Evolutionary conservation across 2,888 invertebrate species (phyloP).

Genomic region (Oligia strigilis): DNA sequence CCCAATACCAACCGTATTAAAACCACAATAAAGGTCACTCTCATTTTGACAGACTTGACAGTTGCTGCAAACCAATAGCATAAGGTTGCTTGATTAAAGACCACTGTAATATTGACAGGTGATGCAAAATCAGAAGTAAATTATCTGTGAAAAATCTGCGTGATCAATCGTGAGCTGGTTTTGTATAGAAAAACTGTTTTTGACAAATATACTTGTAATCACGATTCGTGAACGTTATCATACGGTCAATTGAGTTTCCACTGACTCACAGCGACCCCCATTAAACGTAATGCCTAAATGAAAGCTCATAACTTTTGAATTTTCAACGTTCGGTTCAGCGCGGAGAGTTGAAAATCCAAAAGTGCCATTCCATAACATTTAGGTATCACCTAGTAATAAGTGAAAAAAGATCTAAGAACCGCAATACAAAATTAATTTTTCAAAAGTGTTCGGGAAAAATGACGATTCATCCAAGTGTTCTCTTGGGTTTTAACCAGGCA

Average conservation of each 20-base stretch:
- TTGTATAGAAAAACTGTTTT: too few relatives aligned
- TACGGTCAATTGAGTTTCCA: background rate
- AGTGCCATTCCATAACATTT: background rate
- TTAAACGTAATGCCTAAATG: background rate
- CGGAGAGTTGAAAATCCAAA: background rate
- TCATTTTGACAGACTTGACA: too few relatives aligned
- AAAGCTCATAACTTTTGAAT: background rate
- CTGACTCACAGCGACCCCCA: background rate
- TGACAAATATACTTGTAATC: background rate
- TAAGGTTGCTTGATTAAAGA: too few relatives aligned
- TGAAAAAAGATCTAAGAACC: background rate
- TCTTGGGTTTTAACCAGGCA: background rate
- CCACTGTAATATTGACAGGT: too few relatives aligned
- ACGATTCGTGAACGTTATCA: background rate
- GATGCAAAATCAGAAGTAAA: too few relatives aligned
- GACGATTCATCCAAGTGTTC: background rate
- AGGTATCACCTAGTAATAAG: background rate
- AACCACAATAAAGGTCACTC: too few relatives aligned
- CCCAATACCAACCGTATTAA: too few relatives aligned
- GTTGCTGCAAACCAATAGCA: too few relatives aligned
- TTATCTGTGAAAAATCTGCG: too few relatives aligned
- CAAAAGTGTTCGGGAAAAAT: background rate
- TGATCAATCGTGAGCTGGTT: too few relatives aligned
- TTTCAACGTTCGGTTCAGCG: background rate
- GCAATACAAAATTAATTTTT: background rate